These are phyloP conservation scores for Apantesis nais DNA, from an alignment of 2,888 invertebrate genomes.

Conservation along the genomic window DNA sequence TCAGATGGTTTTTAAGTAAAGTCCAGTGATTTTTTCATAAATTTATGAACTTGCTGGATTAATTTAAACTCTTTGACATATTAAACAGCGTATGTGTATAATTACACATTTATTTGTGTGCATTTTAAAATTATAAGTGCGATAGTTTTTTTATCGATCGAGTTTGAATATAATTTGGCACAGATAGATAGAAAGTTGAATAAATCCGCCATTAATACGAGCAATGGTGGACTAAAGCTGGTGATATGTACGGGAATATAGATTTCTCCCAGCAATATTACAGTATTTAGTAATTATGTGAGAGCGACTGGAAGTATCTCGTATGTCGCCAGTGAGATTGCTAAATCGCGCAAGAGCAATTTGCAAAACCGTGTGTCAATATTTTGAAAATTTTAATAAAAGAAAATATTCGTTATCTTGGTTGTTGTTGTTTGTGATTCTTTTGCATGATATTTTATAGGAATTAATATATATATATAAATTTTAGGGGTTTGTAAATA, in stretches of 20 bases:
- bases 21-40: neutral
- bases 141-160: too few species aligned
- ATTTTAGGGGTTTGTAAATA: neutral
- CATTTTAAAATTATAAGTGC: too few species aligned
- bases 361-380: neutral
- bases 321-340: neutral
- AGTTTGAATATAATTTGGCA: too few species aligned
- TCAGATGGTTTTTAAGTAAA: neutral
- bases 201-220: neutral
- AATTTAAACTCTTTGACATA: neutral
- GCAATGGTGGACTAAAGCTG: neutral
- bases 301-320: neutral
- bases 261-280: neutral
- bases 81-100: neutral
- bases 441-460: neutral
- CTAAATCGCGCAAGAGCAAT: neutral
- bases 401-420: neutral
- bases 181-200: neutral
- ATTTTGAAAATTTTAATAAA: neutral
- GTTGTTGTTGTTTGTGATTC: neutral
- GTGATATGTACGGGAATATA: neutral
- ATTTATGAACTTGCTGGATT: neutral
- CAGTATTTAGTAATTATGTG: neutral
- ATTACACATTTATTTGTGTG: too few species aligned
- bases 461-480: too few species aligned